Conservation (phyloP, 2,797 vertebrate genomes). For the Amniataba percoides region DNA sequence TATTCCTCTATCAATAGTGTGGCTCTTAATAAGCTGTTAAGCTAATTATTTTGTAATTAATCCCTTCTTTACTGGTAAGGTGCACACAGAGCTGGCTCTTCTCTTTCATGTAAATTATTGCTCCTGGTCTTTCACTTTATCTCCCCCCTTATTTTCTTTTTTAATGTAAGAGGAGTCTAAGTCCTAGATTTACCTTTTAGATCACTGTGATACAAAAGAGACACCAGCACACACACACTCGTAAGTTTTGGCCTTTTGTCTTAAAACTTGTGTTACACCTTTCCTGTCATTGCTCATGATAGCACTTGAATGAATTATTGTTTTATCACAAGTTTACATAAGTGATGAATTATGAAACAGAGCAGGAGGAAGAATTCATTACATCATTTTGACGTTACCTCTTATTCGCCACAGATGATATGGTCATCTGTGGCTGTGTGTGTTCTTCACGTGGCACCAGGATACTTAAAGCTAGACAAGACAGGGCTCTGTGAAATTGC, state of each 20-base stretch:
- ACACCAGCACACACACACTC: not conserved
- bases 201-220: not conserved
- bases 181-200: conserved; percentile 24
- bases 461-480: conserved; percentile 54
- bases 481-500: conserved; percentile 62
- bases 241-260: not conserved
- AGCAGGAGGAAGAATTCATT: not conserved
- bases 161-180: not conserved
- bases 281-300: not conserved
- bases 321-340: not conserved
- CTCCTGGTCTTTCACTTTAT: conserved; percentile 29
- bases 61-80: conserved; percentile 18
- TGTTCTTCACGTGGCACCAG: conserved; percentile 34
- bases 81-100: not conserved
- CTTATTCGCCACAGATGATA: not conserved
- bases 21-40: conserved; percentile 51
- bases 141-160: not conserved
- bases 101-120: conserved; percentile 20
- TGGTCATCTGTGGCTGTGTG: conserved; percentile 44
- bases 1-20: conserved; percentile 47
- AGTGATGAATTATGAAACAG: not conserved
- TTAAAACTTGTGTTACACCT: not conserved
- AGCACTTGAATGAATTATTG: not conserved
- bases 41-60: conserved; percentile 65
- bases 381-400: conserved; percentile 9